These are phyloP conservation scores for Sebastes trivittatus DNA, from an alignment of 2,797 vertebrate genomes.

Conservation along the genomic window DNA sequence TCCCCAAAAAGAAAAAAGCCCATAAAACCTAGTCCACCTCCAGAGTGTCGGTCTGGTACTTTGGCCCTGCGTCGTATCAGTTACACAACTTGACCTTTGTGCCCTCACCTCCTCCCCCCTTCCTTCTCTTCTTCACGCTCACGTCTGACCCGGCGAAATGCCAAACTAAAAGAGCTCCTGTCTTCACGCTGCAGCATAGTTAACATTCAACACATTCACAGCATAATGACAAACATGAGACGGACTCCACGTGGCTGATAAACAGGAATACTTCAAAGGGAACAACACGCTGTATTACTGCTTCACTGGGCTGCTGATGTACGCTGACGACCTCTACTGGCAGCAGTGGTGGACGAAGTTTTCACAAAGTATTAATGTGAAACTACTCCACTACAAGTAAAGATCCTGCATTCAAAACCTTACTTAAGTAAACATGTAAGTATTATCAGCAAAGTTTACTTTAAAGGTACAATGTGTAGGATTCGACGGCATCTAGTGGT, in stretches of 20 bases:
- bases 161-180: background rate
- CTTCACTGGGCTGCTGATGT: too few relatives aligned
- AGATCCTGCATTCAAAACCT: too few relatives aligned
- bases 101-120: background rate
- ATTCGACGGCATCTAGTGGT: too few relatives aligned
- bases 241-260: background rate
- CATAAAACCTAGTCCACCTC: background rate
- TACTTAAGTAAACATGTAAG: too few relatives aligned
- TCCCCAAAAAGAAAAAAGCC: background rate
- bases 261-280: background rate
- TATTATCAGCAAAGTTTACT: too few relatives aligned
- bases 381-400: too few relatives aligned
- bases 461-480: too few relatives aligned
- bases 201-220: background rate
- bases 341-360: too few relatives aligned
- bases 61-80: conserved; percentile 1
- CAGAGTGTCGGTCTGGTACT: background rate
- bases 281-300: background rate
- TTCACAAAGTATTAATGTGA: too few relatives aligned
- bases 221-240: background rate
- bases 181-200: background rate
- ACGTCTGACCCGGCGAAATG: background rate
- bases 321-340: background rate
- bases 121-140: too few relatives aligned
- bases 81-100: conserved; percentile 52